Conservation (phyloP, 2,888 invertebrate genomes). For the Zhengitettix transpicula region DNA sequence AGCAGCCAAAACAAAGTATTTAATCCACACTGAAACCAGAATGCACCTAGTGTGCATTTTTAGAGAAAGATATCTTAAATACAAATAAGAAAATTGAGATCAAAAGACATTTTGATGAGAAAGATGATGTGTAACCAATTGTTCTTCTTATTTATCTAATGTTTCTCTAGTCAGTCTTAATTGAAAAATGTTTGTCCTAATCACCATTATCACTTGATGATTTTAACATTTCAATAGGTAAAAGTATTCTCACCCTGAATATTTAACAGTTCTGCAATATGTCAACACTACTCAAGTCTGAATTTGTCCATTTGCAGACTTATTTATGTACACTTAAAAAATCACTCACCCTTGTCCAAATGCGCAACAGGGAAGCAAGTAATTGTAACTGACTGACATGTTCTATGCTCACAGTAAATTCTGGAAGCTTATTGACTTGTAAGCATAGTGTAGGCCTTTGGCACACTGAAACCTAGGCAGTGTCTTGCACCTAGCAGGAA, state of each 20-base stretch:
- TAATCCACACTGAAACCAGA: neutral
- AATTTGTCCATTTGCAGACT: neutral
- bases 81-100: conserved; percentile 14
- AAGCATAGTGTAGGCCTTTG: neutral
- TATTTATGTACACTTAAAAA: neutral
- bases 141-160: neutral
- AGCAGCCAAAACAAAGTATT: neutral
- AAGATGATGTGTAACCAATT: conserved; percentile 3
- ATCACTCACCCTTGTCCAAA: neutral
- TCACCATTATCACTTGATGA: too few relatives aligned
- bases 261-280: too few relatives aligned
- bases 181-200: neutral
- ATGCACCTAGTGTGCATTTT: neutral
- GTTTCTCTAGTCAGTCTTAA: conserved; percentile 10
- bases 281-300: neutral
- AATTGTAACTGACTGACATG: too few relatives aligned
- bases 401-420: too few relatives aligned
- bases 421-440: neutral
- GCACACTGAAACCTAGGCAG: neutral
- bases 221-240: too few relatives aligned
- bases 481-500: neutral
- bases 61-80: conserved; percentile 8
- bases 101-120: conserved; percentile 11
- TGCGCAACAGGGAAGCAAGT: neutral
- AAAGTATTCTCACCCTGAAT: too few relatives aligned